phyloP scores from a whole-genome alignment of 2,797 vertebrate species.

The Ctenochaetus hawaiiensis region DNA sequence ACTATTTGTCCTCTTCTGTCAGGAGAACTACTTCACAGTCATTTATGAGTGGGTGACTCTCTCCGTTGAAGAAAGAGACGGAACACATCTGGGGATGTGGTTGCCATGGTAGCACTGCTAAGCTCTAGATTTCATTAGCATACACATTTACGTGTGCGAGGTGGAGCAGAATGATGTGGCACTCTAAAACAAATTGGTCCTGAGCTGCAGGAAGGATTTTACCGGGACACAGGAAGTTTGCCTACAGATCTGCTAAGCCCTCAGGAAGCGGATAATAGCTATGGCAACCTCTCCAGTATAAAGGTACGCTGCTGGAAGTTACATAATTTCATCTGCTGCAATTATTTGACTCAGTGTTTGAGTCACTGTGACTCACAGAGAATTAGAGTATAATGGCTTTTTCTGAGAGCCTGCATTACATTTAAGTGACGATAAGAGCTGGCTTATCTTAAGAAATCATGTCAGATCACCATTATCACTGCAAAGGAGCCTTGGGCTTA shows the following conservation, averaged over 20 bases:
- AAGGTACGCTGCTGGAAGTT: slow-evolving; percentile 5
- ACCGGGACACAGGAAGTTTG: slow-evolving; percentile 20
- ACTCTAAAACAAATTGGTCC: slow-evolving; percentile 16
- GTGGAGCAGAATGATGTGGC: slow-evolving; percentile 29
- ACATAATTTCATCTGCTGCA: slow-evolving; percentile 10
- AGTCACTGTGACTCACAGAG: slow-evolving; percentile 15
- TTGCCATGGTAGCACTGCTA: slow-evolving; percentile 36
- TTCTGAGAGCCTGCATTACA: slow-evolving; percentile 8
- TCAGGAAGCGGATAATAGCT: background rate
- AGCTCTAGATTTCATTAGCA: slow-evolving; percentile 50
- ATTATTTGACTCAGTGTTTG: slow-evolving; percentile 18
- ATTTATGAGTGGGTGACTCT: slow-evolving; percentile 23
- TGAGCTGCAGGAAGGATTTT: slow-evolving; percentile 14
- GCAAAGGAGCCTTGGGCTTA: background rate
- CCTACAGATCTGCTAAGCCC: background rate
- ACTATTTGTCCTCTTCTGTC: slow-evolving; percentile 45
- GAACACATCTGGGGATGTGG: slow-evolving; percentile 27
- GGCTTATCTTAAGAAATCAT: background rate
- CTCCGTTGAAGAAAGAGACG: slow-evolving; percentile 17
- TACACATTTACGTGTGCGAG: slow-evolving; percentile 36
- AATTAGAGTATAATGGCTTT: slow-evolving; percentile 24
- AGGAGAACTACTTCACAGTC: slow-evolving; percentile 31
- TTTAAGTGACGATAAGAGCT: background rate
- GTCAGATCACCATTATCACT: background rate
- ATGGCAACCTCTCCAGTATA: slow-evolving; percentile 1